Evolutionary conservation across 2,888 invertebrate genomes (phyloP).

Genomic region (Xestia rhomboidea): DNA sequence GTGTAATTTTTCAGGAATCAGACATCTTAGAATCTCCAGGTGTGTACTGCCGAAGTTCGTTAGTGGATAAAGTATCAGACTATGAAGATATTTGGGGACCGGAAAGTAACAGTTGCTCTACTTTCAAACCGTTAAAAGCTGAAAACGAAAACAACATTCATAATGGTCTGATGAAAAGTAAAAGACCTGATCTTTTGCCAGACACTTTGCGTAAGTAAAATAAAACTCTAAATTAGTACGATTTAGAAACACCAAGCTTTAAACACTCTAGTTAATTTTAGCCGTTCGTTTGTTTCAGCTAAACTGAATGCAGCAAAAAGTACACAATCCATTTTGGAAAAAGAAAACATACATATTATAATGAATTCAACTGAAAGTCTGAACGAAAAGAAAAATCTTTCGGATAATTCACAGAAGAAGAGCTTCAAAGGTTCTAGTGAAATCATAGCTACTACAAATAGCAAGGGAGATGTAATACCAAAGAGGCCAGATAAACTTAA

Average conservation of each 20-base stretch:
- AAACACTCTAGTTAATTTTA: not conserved
- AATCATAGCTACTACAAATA: constrained; percentile 88
- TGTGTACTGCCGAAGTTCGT: constrained; percentile 95
- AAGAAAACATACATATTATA: constrained; percentile 84
- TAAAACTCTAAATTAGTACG: not conserved
- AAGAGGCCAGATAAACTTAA: constrained; percentile 89
- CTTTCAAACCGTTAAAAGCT: constrained; percentile 86
- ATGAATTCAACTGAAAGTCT: constrained; percentile 85
- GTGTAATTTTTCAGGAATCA: constrained; percentile 91
- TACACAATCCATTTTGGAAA: constrained; percentile 86
- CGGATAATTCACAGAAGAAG: constrained; percentile 83
- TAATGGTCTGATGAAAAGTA: constrained; percentile 89
- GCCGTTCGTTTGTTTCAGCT: constrained; percentile 74
- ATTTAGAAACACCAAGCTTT: not conserved
- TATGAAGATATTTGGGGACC: constrained; percentile 98
- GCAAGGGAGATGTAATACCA: constrained; percentile 86
- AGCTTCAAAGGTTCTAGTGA: constrained; percentile 84
- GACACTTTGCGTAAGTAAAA: constrained; percentile 89
- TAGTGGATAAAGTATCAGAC: constrained; percentile 98
- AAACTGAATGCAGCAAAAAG: constrained; percentile 87
- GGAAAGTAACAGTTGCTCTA: constrained; percentile 88
- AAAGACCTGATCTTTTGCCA: constrained; percentile 91
- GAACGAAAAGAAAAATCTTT: constrained; percentile 84
- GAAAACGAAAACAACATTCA: constrained; percentile 85
- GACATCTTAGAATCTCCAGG: constrained; percentile 96